phyloP scores from a whole-genome alignment of 1,140 invertebrate genomes.

The Cotesia glomerata region DNA sequence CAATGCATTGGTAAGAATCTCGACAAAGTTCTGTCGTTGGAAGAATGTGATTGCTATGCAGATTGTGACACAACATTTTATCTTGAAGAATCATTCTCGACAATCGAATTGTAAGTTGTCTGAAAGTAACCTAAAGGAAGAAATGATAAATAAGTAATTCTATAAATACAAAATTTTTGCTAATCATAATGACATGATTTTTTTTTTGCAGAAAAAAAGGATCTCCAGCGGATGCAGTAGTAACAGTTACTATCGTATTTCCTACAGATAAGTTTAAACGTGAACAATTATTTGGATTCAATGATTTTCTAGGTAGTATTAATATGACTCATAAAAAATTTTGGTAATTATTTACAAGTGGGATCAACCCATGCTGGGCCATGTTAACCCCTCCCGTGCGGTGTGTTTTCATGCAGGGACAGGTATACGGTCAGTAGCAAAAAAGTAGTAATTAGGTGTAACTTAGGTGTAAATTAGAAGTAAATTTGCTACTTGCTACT shows the following conservation, averaged over 20 bases:
- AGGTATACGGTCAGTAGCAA: no score
- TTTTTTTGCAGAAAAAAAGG: conserved; percentile 23
- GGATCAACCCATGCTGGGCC: no score
- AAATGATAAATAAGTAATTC: background rate
- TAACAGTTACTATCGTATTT: conserved; percentile 7
- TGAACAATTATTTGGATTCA: conserved; percentile 29
- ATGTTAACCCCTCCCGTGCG: no score
- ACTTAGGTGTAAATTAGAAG: no score
- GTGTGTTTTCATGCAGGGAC: no score
- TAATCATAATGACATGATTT: background rate
- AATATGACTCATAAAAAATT: background rate
- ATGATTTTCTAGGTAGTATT: conserved; percentile 33
- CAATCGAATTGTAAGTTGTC: conserved; percentile 7
- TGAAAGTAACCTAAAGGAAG: background rate
- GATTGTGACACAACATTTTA: conserved; percentile 25
- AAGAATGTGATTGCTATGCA: conserved; percentile 13
- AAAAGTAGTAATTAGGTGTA: no score
- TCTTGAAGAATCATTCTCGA: background rate
- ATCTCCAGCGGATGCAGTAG: conserved; percentile 20
- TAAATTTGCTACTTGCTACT: no score
- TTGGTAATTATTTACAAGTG: background rate
- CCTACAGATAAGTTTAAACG: conserved; percentile 22
- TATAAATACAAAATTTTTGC: background rate
- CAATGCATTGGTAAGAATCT: conserved; percentile 16
- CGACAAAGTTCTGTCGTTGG: background rate